Conservation (phyloP, 2,888 invertebrate species). For the Opisthograptis luteolata region DNA sequence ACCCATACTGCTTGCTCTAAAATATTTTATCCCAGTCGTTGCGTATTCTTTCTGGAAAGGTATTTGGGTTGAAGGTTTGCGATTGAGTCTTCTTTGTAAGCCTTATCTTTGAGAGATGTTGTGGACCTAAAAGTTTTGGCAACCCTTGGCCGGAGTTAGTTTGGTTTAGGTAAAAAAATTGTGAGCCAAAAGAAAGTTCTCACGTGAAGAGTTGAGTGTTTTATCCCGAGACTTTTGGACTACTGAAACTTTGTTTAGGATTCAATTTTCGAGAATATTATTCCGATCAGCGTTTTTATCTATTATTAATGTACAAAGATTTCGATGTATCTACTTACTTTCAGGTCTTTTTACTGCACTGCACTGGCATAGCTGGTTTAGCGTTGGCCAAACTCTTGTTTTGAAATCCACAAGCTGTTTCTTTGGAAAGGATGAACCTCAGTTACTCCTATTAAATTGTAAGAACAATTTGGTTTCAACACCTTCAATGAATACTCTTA, state of each 20-base stretch:
- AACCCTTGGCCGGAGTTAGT: constrained; percentile 18
- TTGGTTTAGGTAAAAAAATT: constrained; percentile 20
- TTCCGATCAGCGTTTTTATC: no score
- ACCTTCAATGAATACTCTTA: no score
- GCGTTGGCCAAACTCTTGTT: no score
- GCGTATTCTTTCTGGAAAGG: constrained; percentile 23
- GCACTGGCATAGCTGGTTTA: no score
- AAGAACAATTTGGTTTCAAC: no score
- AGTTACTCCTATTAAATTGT: no score
- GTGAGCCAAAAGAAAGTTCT: constrained; percentile 16
- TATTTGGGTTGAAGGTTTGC: constrained; percentile 23
- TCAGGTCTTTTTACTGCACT: no score
- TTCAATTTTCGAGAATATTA: no score
- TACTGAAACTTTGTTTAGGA: not conserved
- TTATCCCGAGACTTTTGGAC: not conserved
- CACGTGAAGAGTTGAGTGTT: constrained; percentile 2
- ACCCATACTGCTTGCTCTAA: constrained; percentile 26
- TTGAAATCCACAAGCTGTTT: no score
- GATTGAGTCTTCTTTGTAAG: constrained; percentile 25
- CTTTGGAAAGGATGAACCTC: no score
- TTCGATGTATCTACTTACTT: no score
- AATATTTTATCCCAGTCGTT: constrained; percentile 24
- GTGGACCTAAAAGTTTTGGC: constrained; percentile 24
- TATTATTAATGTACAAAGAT: no score
- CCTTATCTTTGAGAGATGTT: constrained; percentile 26